Conservation (phyloP, 2,797 vertebrate genomes). For the Gorsachius magnificus region DNA sequence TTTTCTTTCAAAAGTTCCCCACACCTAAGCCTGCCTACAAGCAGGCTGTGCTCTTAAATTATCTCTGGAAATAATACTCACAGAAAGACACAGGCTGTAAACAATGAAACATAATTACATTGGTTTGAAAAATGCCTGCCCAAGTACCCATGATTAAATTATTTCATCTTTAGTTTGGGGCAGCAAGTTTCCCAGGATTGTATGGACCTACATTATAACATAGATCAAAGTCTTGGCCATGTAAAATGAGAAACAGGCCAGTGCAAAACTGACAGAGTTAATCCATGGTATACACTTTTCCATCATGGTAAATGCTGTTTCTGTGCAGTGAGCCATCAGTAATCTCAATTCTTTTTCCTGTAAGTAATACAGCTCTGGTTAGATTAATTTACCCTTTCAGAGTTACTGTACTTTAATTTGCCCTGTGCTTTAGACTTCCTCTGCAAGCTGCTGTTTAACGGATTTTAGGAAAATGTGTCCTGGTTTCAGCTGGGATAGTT, state of each 20-base stretch:
- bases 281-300: not conserved
- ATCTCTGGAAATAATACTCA: not conserved
- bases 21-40: not conserved
- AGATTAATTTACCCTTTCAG: conserved; percentile 17
- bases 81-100: not conserved
- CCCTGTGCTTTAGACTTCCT: not conserved
- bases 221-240: conserved; percentile 10
- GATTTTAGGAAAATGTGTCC: not conserved
- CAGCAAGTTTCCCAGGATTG: conserved; percentile 24
- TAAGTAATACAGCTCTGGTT: not conserved
- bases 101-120: conserved; percentile 8
- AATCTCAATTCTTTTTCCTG: conserved; percentile 8
- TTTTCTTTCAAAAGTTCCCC: not conserved
- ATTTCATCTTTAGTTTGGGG: conserved; percentile 1
- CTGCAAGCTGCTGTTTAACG: not conserved
- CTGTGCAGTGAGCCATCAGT: not conserved
- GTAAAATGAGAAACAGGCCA: conserved; percentile 43
- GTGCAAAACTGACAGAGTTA: conserved; percentile 21
- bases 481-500: not conserved
- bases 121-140: not conserved
- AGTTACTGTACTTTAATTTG: not conserved
- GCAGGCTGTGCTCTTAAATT: not conserved
- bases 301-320: not conserved
- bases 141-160: conserved; percentile 16
- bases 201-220: not conserved